Evolutionary conservation across 2,888 invertebrate genomes (phyloP).

Genomic region (Conchocele bisecta): DNA sequence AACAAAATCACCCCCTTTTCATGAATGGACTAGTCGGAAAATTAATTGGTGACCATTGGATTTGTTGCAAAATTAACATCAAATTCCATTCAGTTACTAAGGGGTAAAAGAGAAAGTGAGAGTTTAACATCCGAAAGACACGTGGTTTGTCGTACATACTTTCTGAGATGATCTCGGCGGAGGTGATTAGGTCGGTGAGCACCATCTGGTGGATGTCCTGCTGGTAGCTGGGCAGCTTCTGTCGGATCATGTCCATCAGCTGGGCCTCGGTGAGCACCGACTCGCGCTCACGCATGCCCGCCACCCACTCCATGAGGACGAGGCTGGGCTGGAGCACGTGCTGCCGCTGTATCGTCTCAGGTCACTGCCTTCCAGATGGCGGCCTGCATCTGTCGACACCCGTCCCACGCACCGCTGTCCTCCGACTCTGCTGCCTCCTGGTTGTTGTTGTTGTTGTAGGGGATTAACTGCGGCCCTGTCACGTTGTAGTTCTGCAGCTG

Average conservation of each 20-base stretch:
- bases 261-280: slow-evolving; percentile 56
- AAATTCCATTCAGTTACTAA: too few relatives aligned
- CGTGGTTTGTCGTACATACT: slow-evolving; percentile 59
- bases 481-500: slow-evolving; percentile 64
- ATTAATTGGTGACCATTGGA: too few relatives aligned
- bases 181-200: slow-evolving; percentile 54
- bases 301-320: slow-evolving; percentile 52
- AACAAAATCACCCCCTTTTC: too few relatives aligned
- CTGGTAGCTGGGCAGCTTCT: slow-evolving; percentile 55
- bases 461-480: slow-evolving; percentile 56
- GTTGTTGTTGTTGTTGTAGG: slow-evolving; percentile 9
- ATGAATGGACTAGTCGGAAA: too few relatives aligned
- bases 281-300: slow-evolving; percentile 38
- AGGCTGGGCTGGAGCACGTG: slow-evolving; percentile 58
- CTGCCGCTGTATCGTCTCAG: slow-evolving; percentile 60
- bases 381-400: slow-evolving; percentile 31
- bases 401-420: slow-evolving; percentile 11
- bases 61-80: too few relatives aligned
- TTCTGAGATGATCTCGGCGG: slow-evolving; percentile 61
- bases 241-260: slow-evolving; percentile 53
- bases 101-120: too few relatives aligned
- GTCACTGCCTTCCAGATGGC: slow-evolving; percentile 61
- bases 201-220: slow-evolving; percentile 61
- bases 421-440: not conserved
- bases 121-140: too few relatives aligned